Base-by-base conservation (phyloP, 2,888 invertebrate species). In the Phortica magna region DNA sequence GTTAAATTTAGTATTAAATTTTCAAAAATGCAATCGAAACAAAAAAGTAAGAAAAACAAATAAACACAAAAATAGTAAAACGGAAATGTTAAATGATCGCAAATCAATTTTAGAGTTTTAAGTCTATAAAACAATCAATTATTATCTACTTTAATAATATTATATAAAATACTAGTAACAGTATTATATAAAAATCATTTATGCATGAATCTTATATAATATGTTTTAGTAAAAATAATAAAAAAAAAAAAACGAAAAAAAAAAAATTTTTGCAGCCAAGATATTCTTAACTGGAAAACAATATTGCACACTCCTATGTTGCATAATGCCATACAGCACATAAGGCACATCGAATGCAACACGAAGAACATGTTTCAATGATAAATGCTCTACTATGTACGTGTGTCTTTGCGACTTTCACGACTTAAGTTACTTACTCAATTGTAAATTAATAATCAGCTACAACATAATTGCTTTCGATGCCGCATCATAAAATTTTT, bases 171-270 rank as follows among this genome's bases (percentile, higher is more conserved):
- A 78, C 78, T 84, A 83, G 83, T 76, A 77, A 78, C 83, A 83
- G 83, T 84, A 83, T 83, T 83, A 83, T 84, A 84, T 83, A 83
- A 81, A 84, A 81, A 83, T 83, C 83, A 84, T 83, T 81, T 80
- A 83, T 83, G 78, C 80, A 84, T 84, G 83, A 79, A 83, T 84
- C 84, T 83, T 83, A 83, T 83, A 82, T 83, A 84, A 82, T 83
- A 83, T 82, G 75, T 79, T 84, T 81, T 76, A 79, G 77, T 83
- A 82, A 19, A 81, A 81, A 81, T 82, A 82, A 43, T 78, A 77
- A 74, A 75, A 73, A 48, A 1, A 2, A 48, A 48, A 48, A 48
- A 0, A 0, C 0, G 0, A 48, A 48, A 48, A 48, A 48, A 48
- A 14, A 48, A 14, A 14, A 48, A 48, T 1, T 48, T 6, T 12